Evolutionary conservation across 2,888 invertebrate genomes (phyloP), one percentile per base, ranked within the genome.

Genomic region (Athalia rosae): DNA sequence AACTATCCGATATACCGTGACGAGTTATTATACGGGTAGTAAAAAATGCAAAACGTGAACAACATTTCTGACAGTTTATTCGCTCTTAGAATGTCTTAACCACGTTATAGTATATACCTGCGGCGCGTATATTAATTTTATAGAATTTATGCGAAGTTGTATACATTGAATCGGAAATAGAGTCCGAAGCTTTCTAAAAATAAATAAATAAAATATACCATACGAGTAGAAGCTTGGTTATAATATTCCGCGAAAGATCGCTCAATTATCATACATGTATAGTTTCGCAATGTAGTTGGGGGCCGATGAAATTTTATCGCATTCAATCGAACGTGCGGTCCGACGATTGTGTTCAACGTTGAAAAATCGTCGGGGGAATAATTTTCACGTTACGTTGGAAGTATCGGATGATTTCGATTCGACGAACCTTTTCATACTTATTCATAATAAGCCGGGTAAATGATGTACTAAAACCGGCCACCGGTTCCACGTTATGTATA

Each of bases 111-210:
- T 48, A 28, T 48, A 28, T 28, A 28, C 28, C 28, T 28, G 28
- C 28, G 28, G 28, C 28, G 28, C 66, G 66, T 69, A 69, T 53
- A 69, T 69, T 56, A 69, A 56, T 69, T 69, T 50, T 11, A 50
- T 28, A 9, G 43, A 69, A 61, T 73, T 73, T 73, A 61, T 73
- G 28, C 28, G 8, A 73, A 73, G 59, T 73, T 4, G 43, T 63
- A 11, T 62, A 48, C 41, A 9, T 50, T 56, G 73, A 61, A 73
- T 73, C 73, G 9, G 59, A 73, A 59, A 73, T 45, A 73, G 73
- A 73, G 47, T 73, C 53, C 9, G 47, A 13, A 73, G 73, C 73
- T 73, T 73, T 73, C 59, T 28, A 61, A 73, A 71, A 58, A 58
- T 58, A 71, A 13, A 50, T 13, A 59, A 59, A 11, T 43, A 63